A percentile compares a stretch with the other conserved stretches of the same genome.
These are phyloP conservation scores for Melinopterus prodromus DNA, from an alignment of 2,888 invertebrate genomes.

Conservation along the genomic window DNA sequence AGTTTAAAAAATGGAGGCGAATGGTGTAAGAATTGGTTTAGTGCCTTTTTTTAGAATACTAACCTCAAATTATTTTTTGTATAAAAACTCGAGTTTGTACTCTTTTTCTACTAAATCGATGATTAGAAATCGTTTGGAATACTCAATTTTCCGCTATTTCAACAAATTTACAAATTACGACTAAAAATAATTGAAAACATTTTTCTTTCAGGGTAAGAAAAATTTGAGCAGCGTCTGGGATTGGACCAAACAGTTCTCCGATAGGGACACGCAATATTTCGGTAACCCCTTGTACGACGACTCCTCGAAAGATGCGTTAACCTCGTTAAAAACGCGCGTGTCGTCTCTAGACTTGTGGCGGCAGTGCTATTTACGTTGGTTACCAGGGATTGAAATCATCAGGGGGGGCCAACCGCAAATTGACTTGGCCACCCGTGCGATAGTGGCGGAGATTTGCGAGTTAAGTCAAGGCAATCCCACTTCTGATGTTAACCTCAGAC, in stretches of 20 bases:
- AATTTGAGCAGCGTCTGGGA: constrained; percentile 86
- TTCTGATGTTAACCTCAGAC: constrained; percentile 34
- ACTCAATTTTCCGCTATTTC: not conserved
- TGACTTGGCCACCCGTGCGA: constrained; percentile 62
- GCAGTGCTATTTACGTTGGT: constrained; percentile 91
- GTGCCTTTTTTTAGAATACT: not conserved
- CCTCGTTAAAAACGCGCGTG: constrained; percentile 64
- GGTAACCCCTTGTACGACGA: constrained; percentile 81
- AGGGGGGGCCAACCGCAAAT: constrained; percentile 73
- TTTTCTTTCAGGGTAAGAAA: constrained; percentile 46
- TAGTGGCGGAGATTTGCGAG: constrained; percentile 62
- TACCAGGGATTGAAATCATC: constrained; percentile 80
- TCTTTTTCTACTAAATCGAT: not conserved
- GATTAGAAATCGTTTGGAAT: not conserved
- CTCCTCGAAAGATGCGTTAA: constrained; percentile 55
- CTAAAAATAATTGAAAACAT: not conserved
- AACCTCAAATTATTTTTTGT: not conserved
- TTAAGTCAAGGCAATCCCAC: constrained; percentile 40
- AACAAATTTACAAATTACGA: not conserved
- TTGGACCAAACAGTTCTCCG: constrained; percentile 87
- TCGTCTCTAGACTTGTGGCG: constrained; percentile 79
- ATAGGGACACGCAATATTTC: constrained; percentile 82
- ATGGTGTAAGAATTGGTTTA: not conserved
- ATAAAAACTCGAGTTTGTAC: not conserved
- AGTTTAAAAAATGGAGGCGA: too few relatives aligned